Conservation (phyloP, 1,140 invertebrate species). For the Conus ventricosus region DNA sequence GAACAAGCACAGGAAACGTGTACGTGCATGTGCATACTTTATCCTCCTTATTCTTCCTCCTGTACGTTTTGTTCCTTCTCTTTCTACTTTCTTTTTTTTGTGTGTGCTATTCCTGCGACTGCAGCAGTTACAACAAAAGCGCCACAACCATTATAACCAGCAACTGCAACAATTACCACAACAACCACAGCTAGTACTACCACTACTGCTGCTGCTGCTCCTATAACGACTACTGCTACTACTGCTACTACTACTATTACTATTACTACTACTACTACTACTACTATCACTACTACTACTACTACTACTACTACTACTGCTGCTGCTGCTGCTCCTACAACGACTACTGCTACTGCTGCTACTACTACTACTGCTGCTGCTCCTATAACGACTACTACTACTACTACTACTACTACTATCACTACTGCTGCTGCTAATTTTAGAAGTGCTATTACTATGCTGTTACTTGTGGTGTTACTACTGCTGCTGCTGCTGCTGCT, state of each 20-base stretch:
- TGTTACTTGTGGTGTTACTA: slow-evolving; percentile 19
- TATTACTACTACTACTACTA: slow-evolving; percentile 35
- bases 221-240: neutral
- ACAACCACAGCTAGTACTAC: neutral
- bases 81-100: neutral
- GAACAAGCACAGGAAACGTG: too few species aligned
- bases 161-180: slow-evolving; percentile 1
- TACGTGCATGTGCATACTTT: too few species aligned
- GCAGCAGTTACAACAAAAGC: neutral
- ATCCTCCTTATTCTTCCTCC: too few species aligned
- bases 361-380: slow-evolving; percentile 19
- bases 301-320: neutral
- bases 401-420: slow-evolving; percentile 21
- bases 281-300: neutral
- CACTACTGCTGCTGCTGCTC: slow-evolving; percentile 18
- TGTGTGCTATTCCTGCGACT: too few species aligned
- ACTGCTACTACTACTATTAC: slow-evolving; percentile 31
- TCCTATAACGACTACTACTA: slow-evolving; percentile 22
- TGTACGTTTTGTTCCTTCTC: neutral
- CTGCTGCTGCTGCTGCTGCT: slow-evolving; percentile 14
- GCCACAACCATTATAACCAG: neutral
- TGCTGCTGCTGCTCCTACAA: neutral
- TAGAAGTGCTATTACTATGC: neutral
- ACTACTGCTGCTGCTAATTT: slow-evolving; percentile 6
- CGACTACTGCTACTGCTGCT: neutral